phyloP scores from a whole-genome alignment of 2,888 invertebrate species.

The Ischnura elegans region DNA sequence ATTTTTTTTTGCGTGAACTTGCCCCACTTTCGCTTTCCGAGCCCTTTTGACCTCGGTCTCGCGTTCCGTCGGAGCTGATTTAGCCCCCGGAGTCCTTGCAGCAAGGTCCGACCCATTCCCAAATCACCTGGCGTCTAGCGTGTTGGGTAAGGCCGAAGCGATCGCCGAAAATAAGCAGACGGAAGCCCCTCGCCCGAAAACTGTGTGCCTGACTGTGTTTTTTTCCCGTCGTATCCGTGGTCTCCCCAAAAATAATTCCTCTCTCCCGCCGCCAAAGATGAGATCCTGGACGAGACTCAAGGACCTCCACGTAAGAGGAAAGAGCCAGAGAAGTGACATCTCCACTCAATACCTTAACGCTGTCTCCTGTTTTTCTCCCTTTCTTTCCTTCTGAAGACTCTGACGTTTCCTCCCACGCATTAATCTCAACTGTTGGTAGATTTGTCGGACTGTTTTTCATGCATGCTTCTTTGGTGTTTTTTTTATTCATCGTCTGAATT shows the following conservation, averaged over 20 bases:
- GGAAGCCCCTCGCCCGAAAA: constrained; percentile 5
- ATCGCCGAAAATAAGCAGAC: background rate
- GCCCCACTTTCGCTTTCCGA: background rate
- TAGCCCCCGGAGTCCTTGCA: background rate
- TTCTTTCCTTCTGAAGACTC: background rate
- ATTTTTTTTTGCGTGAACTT: background rate
- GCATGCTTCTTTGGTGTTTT: background rate
- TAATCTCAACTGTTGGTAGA: background rate
- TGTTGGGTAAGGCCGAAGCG: constrained; percentile 5
- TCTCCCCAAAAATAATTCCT: constrained; percentile 20
- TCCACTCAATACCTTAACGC: background rate
- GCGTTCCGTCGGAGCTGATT: background rate
- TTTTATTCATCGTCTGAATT: background rate
- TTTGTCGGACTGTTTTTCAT: background rate
- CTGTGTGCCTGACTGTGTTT: constrained; percentile 10
- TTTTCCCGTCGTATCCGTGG: background rate
- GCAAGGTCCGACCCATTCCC: background rate
- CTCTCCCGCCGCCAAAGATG: background rate
- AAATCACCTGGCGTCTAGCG: background rate
- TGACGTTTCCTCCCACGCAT: background rate
- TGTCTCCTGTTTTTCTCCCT: background rate
- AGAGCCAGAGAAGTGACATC: background rate
- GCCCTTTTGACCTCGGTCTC: background rate
- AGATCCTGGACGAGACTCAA: constrained; percentile 11
- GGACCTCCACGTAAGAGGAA: background rate